Conservation (phyloP, 2,888 invertebrate species). For the Deladenus siricidicola region DNA sequence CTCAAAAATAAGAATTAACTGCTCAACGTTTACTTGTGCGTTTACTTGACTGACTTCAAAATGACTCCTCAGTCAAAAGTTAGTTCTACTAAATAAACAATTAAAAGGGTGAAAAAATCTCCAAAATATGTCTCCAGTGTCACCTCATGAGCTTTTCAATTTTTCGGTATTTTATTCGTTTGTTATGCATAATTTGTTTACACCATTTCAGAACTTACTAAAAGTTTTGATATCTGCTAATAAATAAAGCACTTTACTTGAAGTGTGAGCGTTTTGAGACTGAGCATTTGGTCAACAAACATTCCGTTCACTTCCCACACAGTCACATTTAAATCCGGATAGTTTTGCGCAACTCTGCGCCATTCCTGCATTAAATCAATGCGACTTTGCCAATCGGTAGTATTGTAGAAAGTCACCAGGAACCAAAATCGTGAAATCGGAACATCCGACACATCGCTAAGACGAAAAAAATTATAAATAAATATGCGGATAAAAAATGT, state of each 20-base stretch:
- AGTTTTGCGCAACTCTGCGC: conserved; percentile 32
- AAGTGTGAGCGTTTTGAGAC: conserved; percentile 41
- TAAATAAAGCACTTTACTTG: too few relatives aligned
- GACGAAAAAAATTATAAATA: neutral
- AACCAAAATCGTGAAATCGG: conserved; percentile 41
- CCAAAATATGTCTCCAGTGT: too few relatives aligned
- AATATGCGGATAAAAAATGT: too few relatives aligned
- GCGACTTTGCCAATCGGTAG: conserved; percentile 40
- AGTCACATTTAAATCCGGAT: conserved; percentile 37
- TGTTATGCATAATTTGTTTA: too few relatives aligned
- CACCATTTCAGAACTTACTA: too few relatives aligned
- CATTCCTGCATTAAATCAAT: conserved; percentile 47
- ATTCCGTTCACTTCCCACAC: conserved; percentile 51
- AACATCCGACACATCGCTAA: conserved; percentile 9
- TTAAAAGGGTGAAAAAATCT: too few relatives aligned
- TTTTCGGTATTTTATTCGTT: too few relatives aligned
- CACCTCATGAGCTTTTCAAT: too few relatives aligned
- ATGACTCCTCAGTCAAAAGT: too few relatives aligned
- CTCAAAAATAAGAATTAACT: conserved; percentile 1
- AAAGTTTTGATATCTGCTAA: too few relatives aligned
- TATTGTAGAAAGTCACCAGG: conserved; percentile 42
- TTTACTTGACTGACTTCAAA: too few relatives aligned
- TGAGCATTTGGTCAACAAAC: conserved; percentile 53
- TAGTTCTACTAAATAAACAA: neutral
- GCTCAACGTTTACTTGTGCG: too few relatives aligned